Percentiles rank a stretch among this genome's conserved stretches.
These are phyloP conservation scores for Drosophila virilis DNA, from an alignment of 1,140 invertebrate genomes.

Conservation along the genomic window DNA sequence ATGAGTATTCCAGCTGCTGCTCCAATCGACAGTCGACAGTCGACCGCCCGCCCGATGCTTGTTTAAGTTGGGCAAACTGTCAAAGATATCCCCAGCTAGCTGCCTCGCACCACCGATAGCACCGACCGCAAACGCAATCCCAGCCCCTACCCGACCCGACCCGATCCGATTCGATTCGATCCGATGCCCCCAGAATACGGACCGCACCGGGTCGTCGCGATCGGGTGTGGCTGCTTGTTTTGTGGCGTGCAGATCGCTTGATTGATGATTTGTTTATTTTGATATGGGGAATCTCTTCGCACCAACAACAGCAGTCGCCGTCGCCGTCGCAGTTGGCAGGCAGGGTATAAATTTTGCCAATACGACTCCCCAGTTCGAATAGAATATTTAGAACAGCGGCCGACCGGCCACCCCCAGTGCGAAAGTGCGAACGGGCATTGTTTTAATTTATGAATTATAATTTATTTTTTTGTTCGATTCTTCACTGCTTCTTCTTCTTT, in stretches of 20 bases:
- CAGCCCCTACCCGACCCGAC: background rate
- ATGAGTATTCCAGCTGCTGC: slow-evolving; percentile 65
- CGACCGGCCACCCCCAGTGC: slow-evolving; percentile 48
- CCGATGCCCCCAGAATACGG: too few relatives aligned
- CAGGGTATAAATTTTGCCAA: slow-evolving; percentile 59
- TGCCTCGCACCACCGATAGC: slow-evolving; percentile 13
- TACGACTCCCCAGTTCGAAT: slow-evolving; percentile 18
- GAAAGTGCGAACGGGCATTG: slow-evolving; percentile 53
- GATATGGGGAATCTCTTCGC: slow-evolving; percentile 74
- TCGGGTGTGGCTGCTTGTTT: slow-evolving; percentile 25
- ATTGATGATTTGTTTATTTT: slow-evolving; percentile 84
- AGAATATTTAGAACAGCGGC: slow-evolving; percentile 51
- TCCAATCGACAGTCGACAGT: slow-evolving; percentile 10
- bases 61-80: slow-evolving; percentile 73
- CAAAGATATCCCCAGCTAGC: slow-evolving; percentile 77
- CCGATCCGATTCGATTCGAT: too few relatives aligned
- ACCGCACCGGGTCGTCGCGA: background rate
- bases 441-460: slow-evolving; percentile 77
- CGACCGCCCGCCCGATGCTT: slow-evolving; percentile 36
- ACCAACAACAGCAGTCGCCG: slow-evolving; percentile 28
- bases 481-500: slow-evolving; percentile 3
- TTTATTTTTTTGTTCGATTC: slow-evolving; percentile 50
- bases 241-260: slow-evolving; percentile 69
- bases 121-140: background rate
- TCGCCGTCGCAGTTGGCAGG: background rate